Percentiles rank a stretch among this genome's conserved stretches.
Evolutionary conservation across 2,797 vertebrate genomes (phyloP).

Genomic region (Fringilla coelebs): DNA sequence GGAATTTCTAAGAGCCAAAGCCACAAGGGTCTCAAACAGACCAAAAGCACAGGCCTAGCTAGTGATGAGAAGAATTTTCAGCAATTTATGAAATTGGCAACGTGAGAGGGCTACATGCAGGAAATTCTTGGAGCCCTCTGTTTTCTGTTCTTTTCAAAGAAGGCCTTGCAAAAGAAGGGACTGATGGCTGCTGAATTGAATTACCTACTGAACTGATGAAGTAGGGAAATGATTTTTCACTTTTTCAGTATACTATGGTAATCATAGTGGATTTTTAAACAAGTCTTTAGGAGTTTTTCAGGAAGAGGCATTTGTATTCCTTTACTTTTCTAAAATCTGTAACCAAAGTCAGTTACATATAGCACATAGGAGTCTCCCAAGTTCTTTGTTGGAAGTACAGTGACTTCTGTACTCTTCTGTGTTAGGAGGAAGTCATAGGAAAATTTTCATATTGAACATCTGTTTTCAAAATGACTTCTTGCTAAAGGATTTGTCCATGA

Average conservation of each 20-base stretch:
- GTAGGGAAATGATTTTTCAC: background rate
- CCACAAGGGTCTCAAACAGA: background rate
- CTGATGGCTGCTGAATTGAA: background rate
- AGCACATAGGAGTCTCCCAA: background rate
- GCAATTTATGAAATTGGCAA: background rate
- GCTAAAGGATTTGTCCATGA: background rate
- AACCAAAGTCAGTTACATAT: background rate
- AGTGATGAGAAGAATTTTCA: background rate
- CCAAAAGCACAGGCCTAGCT: background rate
- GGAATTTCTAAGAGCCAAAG: background rate
- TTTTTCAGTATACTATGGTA: background rate
- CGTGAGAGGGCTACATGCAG: background rate
- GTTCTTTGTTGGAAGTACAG: background rate
- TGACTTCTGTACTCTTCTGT: background rate
- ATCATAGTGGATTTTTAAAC: background rate
- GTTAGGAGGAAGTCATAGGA: background rate
- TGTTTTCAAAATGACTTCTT: background rate
- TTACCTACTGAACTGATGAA: background rate
- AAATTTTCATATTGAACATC: background rate
- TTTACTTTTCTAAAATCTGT: background rate
- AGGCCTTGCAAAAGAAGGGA: background rate
- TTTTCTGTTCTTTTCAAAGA: background rate
- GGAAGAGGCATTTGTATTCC: background rate
- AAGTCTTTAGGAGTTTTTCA: background rate
- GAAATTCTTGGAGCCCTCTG: background rate